Evolutionary conservation across 2,797 vertebrate genomes (phyloP).

Genomic region (Coracias cyanogaster): DNA sequence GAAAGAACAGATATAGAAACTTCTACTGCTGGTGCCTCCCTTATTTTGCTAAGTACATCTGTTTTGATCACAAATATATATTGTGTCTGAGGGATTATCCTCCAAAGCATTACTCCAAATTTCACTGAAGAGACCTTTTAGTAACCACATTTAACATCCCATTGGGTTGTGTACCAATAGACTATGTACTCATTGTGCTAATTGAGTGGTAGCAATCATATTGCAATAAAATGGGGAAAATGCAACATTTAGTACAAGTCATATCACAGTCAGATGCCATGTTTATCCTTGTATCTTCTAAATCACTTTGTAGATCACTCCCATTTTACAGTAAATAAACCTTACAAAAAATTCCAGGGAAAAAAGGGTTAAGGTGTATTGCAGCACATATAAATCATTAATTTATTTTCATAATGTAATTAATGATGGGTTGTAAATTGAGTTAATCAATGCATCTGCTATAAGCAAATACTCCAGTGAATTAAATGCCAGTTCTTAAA

Average conservation of each 20-base stretch:
- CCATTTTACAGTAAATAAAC: neutral
- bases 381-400: neutral
- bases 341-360: neutral
- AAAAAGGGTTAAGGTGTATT: neutral
- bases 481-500: neutral
- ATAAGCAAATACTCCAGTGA: neutral
- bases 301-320: neutral
- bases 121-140: neutral
- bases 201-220: neutral
- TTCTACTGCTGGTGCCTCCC: neutral
- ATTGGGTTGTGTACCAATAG: neutral
- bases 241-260: neutral
- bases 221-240: neutral
- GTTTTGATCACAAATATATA: neutral
- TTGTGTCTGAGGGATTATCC: neutral
- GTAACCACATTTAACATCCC: neutral
- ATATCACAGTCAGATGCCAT: neutral
- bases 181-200: neutral
- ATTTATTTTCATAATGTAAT: neutral
- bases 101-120: neutral
- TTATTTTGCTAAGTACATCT: neutral
- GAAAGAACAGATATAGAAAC: neutral
- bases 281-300: neutral
- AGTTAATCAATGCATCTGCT: conserved; percentile 2
- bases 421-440: neutral